phyloP scores from a whole-genome alignment of 2,888 invertebrate species.

The Biston stratarius region DNA sequence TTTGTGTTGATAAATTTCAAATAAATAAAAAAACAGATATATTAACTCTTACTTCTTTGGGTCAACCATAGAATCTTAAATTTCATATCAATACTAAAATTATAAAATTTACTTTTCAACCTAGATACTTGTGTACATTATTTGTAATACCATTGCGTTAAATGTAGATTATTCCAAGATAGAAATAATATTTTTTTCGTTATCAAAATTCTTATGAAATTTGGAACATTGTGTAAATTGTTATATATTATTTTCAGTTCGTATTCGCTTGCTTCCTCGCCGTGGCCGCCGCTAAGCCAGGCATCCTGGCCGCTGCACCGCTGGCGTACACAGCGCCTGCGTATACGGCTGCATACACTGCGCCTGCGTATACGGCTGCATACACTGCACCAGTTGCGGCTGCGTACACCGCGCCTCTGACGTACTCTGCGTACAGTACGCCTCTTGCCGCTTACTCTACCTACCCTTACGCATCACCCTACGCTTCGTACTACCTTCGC shows the following conservation, averaged over 20 bases:
- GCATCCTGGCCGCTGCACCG: slow-evolving; percentile 50
- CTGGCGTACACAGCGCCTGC: slow-evolving; percentile 52
- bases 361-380: slow-evolving; percentile 54
- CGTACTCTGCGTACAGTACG: slow-evolving; percentile 52
- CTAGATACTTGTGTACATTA: too few relatives aligned
- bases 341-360: slow-evolving; percentile 55
- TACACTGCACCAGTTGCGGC: slow-evolving; percentile 48
- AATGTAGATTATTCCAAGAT: too few relatives aligned
- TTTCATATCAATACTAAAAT: too few relatives aligned
- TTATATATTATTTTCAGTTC: slow-evolving; percentile 55
- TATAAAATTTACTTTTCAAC: too few relatives aligned
- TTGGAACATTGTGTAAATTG: neutral
- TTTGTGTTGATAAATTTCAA: neutral
- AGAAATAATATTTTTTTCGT: too few relatives aligned
- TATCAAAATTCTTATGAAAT: neutral
- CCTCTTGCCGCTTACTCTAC: slow-evolving; percentile 54
- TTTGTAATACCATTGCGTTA: too few relatives aligned
- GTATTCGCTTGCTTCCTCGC: slow-evolving; percentile 68
- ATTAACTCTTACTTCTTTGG: too few relatives aligned
- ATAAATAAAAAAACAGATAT: neutral
- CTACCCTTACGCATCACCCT: slow-evolving; percentile 56
- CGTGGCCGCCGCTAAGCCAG: slow-evolving; percentile 65
- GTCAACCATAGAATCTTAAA: too few relatives aligned
- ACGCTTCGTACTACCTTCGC: slow-evolving; percentile 56
- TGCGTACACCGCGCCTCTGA: slow-evolving; percentile 3